Percentiles rank a stretch among this genome's conserved stretches.
Conservation (phyloP, 2,113 vertebrate species). For the Cyanistes caeruleus region DNA sequence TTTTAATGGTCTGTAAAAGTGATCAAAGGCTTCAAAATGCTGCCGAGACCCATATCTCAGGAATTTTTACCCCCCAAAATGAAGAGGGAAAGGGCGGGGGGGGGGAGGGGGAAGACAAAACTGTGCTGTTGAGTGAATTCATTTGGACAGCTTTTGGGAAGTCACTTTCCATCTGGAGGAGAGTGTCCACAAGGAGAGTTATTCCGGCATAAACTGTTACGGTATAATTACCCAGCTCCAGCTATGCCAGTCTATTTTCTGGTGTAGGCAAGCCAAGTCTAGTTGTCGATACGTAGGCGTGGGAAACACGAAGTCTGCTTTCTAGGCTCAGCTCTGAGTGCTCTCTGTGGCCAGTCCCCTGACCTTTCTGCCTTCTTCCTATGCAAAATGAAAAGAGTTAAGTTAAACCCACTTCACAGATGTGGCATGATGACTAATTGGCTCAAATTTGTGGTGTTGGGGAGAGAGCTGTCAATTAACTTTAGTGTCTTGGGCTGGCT, state of each 20-base stretch:
- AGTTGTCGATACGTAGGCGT: slow-evolving; percentile 52
- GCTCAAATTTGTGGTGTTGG: slow-evolving; percentile 3
- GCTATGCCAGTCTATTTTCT: slow-evolving; percentile 36
- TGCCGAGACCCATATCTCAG: background rate
- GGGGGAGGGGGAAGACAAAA: background rate
- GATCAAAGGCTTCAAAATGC: slow-evolving; percentile 12
- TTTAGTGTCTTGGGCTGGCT: background rate
- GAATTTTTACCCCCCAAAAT: background rate
- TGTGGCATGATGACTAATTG: slow-evolving; percentile 38
- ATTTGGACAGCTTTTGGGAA: slow-evolving; percentile 24
- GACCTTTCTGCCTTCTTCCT: slow-evolving; percentile 35
- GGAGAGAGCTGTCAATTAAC: background rate
- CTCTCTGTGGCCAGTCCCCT: slow-evolving; percentile 42
- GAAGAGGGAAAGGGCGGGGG: fast-evolving
- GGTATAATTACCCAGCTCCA: slow-evolving; percentile 47
- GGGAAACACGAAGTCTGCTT: slow-evolving; percentile 58
- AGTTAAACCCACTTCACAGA: slow-evolving; percentile 20
- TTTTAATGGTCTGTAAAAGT: background rate
- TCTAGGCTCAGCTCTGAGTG: slow-evolving; percentile 55
- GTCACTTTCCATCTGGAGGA: slow-evolving; percentile 25
- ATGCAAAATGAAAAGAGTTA: slow-evolving; percentile 26
- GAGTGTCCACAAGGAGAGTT: background rate
- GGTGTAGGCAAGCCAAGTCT: slow-evolving; percentile 62
- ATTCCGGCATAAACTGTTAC: background rate
- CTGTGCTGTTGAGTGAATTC: background rate